Percentiles rank a stretch among this genome's conserved stretches.
Conservation (phyloP, 2,113 vertebrate species). For the Prochilodus magdalenae region DNA sequence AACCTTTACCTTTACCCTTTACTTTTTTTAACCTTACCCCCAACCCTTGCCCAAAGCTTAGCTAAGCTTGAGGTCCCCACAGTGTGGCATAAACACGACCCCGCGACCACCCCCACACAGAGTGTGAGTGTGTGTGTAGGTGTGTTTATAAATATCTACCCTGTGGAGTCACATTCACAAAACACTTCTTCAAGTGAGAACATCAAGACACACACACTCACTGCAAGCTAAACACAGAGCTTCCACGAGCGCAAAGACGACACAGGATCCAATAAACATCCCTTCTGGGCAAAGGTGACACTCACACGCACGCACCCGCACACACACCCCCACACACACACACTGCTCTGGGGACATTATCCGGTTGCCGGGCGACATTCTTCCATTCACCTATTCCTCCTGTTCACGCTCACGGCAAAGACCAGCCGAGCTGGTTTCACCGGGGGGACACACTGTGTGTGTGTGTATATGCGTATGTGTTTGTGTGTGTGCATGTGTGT, state of each 20-base stretch:
- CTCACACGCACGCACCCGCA: constrained; percentile 7
- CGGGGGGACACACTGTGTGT: constrained; percentile 32
- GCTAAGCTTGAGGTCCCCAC: not conserved
- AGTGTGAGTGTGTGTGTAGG: constrained; percentile 3
- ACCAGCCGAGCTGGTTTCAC: constrained; percentile 50
- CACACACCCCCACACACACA: constrained; percentile 27
- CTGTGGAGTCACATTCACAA: constrained; percentile 20
- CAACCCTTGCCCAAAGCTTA: too few species aligned
- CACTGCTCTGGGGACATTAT: constrained; percentile 24
- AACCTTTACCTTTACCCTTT: too few species aligned
- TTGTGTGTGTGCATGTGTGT: constrained; percentile 36
- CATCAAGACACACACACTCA: not conserved
- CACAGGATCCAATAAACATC: constrained; percentile 4
- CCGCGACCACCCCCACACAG: not conserved
- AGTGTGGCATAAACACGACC: not conserved
- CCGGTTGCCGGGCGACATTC: constrained; percentile 47
- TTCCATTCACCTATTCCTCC: constrained; percentile 22
- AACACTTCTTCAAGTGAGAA: not conserved
- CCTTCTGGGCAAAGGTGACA: not conserved
- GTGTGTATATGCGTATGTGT: too few species aligned
- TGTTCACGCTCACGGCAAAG: constrained; percentile 28
- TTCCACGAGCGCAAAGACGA: not conserved
- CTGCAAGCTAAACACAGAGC: constrained; percentile 15
- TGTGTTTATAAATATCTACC: constrained; percentile 37
- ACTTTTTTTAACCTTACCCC: too few species aligned